A percentile compares a stretch with the other conserved stretches of the same genome.
phyloP scores from a whole-genome alignment of 1,140 invertebrate species.

The Neodiprion lecontei region DNA sequence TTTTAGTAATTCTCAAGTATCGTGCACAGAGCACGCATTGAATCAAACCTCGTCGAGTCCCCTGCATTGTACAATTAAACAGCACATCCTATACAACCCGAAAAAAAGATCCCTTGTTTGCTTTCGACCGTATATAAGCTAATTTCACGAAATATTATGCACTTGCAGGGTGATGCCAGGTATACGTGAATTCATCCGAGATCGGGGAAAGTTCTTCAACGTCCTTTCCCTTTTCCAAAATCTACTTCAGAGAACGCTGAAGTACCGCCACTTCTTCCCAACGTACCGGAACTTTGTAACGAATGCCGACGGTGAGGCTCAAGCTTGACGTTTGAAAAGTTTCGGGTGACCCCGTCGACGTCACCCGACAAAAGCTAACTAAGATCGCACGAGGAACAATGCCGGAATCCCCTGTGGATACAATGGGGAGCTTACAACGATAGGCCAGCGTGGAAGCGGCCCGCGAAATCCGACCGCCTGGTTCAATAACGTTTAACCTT shows the following conservation, averaged over 20 bases:
- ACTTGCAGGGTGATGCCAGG: background rate
- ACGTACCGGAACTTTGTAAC: constrained; percentile 42
- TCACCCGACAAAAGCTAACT: background rate
- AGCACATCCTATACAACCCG: too few relatives aligned
- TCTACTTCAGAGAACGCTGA: constrained; percentile 20
- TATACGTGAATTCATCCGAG: background rate
- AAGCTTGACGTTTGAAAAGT: constrained; percentile 31
- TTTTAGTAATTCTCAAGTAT: too few relatives aligned
- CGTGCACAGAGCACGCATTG: too few relatives aligned
- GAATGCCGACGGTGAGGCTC: constrained; percentile 39
- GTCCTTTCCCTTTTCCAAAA: constrained; percentile 9
- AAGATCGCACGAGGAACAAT: background rate
- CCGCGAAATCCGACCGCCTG: background rate
- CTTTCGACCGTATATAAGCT: background rate
- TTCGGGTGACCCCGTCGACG: background rate
- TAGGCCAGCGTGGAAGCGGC: background rate
- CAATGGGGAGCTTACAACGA: background rate
- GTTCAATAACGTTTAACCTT: constrained; percentile 5
- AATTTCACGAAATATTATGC: background rate
- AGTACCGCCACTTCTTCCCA: constrained; percentile 32
- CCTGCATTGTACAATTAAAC: too few relatives aligned
- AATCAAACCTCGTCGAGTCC: too few relatives aligned
- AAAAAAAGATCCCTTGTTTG: too few relatives aligned
- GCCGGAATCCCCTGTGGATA: background rate
- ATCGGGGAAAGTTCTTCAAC: background rate